Evolutionary conservation across 2,797 vertebrate species (phyloP).

Genomic region (Gorsachius magnificus): DNA sequence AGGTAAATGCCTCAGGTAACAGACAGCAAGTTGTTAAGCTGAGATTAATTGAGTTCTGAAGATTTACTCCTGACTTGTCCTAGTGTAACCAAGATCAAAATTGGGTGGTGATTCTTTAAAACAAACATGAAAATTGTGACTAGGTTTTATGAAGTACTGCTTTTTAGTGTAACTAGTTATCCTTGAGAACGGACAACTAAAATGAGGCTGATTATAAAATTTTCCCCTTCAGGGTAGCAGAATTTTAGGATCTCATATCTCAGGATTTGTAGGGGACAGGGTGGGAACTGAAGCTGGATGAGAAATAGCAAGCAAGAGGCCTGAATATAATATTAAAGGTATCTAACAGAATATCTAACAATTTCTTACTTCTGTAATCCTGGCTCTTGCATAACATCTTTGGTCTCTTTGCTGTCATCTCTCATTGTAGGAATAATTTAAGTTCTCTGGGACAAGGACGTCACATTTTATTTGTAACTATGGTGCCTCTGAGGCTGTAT

Average conservation of each 20-base stretch:
- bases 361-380: background rate
- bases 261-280: background rate
- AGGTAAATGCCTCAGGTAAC: background rate
- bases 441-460: background rate
- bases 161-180: background rate
- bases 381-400: background rate
- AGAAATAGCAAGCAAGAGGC: background rate
- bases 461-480: background rate
- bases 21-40: background rate
- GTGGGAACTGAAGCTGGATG: background rate
- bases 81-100: background rate
- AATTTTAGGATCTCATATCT: background rate
- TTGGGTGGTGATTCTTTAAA: background rate
- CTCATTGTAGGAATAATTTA: background rate
- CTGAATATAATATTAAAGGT: background rate
- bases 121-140: background rate
- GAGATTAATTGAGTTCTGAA: background rate
- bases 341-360: background rate
- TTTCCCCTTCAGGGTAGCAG: background rate
- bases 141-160: background rate
- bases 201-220: background rate
- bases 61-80: background rate
- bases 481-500: background rate
- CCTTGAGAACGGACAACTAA: background rate
- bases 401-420: background rate